Base-by-base conservation (phyloP, 2,888 invertebrate genomes). In the Aplocera efformata region DNA sequence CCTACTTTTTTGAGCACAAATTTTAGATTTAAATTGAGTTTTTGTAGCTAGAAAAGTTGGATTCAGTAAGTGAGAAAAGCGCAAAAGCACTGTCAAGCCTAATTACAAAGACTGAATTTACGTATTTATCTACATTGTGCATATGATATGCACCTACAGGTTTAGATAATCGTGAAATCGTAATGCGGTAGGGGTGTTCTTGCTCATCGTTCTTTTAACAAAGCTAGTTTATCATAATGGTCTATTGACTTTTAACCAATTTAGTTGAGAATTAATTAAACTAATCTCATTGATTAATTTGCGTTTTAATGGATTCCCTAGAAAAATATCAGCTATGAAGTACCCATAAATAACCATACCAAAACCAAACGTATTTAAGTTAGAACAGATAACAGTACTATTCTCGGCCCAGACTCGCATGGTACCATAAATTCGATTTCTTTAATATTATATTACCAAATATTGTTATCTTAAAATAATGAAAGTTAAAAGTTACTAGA, bases 61-160 rank as follows among this genome's bases (percentile, higher is more conserved):
- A 67, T 67, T 48, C 38, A 48, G 60, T 58, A 58, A 53, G 60
- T 56, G 60, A 23, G 25, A 32, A 39, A 44, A 29, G 26, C 32
- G 39, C 28, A 32, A 28, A 22, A 33, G 33, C 37, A 43, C 40
- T 59, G 63, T 71, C 54, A 70, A 72, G 83, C 83, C 84, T 85
- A 81, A 74, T 32, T 23, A 60, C 58, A 76, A 86, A 86, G 86
- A 86, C 86, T 86, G 86, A 86, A 82, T 80, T 78, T 79, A 77
- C 71, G 67, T 75, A 69, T 74, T 17, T 68, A 46, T 70, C 67
- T 74, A 71, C 73, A 63, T 66, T 64, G 64, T 72, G 64, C 59
- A 65, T 65, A 52, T 67, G 61, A 58, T 33, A 25, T 36, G 31
- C 42, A 48, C 28, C 39, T 45, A 43, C 32, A 32, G 34, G 40